Conservation (phyloP, 2,113 vertebrate species). For the Tympanuchus pallidicinctus region DNA sequence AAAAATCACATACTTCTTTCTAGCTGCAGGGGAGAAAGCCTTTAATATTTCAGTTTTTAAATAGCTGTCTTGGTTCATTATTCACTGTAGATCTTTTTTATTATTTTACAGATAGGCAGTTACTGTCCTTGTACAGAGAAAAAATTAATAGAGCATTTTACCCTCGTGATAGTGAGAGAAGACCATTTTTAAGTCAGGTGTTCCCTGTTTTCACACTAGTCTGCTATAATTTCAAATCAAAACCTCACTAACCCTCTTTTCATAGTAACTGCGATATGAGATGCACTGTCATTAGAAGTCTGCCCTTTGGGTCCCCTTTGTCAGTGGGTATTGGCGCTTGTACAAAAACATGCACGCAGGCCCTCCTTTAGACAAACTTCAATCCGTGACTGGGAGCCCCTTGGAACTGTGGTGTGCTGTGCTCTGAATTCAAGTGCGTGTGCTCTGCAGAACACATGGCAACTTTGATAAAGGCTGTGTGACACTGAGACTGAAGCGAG, state of each 20-base stretch:
- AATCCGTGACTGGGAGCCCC: not conserved
- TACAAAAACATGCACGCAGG: not conserved
- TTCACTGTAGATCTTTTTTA: not conserved
- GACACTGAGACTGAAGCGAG: not conserved
- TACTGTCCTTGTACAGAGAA: not conserved
- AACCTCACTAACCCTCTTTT: not conserved
- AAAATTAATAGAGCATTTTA: not conserved
- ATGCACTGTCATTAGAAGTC: not conserved
- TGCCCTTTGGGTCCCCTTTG: not conserved
- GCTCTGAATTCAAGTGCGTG: not conserved
- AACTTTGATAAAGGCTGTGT: not conserved
- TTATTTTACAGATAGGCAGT: too few species aligned
- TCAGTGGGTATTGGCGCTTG: not conserved
- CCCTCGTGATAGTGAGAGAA: not conserved
- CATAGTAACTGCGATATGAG: not conserved
- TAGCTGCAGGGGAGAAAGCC: not conserved
- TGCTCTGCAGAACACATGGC: accelerated
- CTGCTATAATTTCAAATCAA: not conserved
- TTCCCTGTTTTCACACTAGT: not conserved
- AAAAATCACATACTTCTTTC: not conserved
- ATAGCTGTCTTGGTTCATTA: not conserved
- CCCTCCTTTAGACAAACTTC: not conserved
- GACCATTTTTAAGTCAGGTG: not conserved
- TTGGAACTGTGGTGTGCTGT: not conserved
- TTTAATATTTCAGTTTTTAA: not conserved